A percentile compares a stretch with the other conserved stretches of the same genome.
These are phyloP conservation scores for Icerya purchasi DNA, from an alignment of 2,888 invertebrate genomes.

Conservation along the genomic window DNA sequence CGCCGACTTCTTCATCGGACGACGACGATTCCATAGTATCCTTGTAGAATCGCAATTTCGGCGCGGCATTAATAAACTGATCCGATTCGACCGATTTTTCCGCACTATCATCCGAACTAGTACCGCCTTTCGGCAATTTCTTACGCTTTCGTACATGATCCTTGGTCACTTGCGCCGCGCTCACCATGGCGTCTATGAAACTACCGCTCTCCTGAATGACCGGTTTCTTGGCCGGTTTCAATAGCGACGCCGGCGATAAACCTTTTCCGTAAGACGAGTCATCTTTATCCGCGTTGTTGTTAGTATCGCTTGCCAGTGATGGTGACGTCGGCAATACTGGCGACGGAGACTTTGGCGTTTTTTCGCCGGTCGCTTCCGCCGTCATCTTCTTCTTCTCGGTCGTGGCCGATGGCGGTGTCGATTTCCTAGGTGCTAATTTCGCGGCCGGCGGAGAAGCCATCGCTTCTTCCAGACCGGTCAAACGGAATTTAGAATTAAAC, in stretches of 20 bases:
- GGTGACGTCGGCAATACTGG: conserved; percentile 5
- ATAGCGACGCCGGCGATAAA: conserved; percentile 11
- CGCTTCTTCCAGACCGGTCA: conserved; percentile 74
- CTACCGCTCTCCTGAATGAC: conserved; percentile 73
- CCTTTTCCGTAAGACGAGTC: conserved; percentile 6
- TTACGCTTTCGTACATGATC: conserved; percentile 8
- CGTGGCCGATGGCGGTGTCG: neutral
- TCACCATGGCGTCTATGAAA: conserved; percentile 70
- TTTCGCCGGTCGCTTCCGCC: neutral
- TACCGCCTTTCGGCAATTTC: neutral
- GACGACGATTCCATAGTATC: conserved; percentile 56
- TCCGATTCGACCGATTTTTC: neutral
- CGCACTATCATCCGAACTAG: neutral
- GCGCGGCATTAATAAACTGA: conserved; percentile 4
- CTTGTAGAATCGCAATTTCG: conserved; percentile 50
- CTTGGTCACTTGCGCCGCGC: conserved; percentile 6
- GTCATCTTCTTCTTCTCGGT: neutral
- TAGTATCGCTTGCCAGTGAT: neutral
- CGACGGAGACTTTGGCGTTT: neutral
- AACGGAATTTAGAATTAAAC: conserved; percentile 73
- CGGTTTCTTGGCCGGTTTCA: conserved; percentile 39
- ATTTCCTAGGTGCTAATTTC: conserved; percentile 31
- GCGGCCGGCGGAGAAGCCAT: conserved; percentile 61
- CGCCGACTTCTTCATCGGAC: neutral
- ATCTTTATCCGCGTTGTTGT: conserved; percentile 9